Percentiles rank a stretch among this genome's conserved stretches.
These are phyloP conservation scores for Neopelma chrysocephalum DNA, from an alignment of 2,797 vertebrate genomes.

Conservation along the genomic window DNA sequence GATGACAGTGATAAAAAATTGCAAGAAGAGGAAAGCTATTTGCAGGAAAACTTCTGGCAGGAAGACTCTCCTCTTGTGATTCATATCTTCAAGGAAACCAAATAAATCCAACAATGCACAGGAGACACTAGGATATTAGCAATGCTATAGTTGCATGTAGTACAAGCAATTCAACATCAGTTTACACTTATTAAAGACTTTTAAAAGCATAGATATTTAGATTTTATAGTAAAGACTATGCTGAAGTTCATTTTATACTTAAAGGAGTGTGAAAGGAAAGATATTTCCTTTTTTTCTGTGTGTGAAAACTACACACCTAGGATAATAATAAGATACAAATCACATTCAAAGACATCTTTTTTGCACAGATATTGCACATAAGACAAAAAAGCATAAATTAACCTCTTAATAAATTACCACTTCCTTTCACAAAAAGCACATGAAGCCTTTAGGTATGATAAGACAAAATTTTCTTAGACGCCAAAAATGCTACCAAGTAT, in stretches of 20 bases:
- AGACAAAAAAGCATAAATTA: background rate
- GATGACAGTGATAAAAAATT: background rate
- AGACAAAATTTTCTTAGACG: background rate
- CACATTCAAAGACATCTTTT: background rate
- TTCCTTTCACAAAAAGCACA: background rate
- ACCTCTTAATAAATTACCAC: background rate
- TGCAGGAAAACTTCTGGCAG: background rate
- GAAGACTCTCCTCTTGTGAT: background rate
- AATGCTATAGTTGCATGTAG: background rate
- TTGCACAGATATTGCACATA: background rate
- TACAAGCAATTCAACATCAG: background rate
- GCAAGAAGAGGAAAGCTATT: background rate
- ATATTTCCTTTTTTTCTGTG: background rate
- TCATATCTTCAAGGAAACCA: slow-evolving; percentile 3
- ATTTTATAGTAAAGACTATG: background rate
- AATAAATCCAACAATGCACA: slow-evolving; percentile 13
- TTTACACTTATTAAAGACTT: background rate
- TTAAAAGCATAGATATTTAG: background rate
- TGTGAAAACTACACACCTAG: background rate
- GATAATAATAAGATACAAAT: background rate
- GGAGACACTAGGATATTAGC: background rate
- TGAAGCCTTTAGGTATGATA: background rate
- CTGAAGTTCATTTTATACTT: background rate
- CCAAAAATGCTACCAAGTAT: background rate
- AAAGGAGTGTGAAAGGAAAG: background rate